Evolutionary conservation across 2,113 vertebrate species (phyloP), one percentile per base, ranked within the genome.

Genomic region (Neolamprologus devosi): DNA sequence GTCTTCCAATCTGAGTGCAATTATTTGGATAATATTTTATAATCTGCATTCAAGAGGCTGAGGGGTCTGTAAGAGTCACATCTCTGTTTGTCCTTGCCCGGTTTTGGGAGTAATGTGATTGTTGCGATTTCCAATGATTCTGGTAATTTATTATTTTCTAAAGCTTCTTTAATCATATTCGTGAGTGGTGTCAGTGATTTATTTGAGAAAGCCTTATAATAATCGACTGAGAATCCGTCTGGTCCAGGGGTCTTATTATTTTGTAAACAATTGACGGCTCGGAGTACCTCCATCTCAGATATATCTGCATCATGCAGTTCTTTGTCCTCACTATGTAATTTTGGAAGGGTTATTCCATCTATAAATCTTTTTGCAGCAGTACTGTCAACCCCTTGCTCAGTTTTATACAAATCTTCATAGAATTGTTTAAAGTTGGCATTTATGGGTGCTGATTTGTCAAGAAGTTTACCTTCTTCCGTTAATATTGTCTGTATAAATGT

Each of bases 151-250:
- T 8, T 57, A 57, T 57, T 26, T 14, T 57, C 0, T 51, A 51
- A 51, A 9, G 47, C 47, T 51, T 51, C 8, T 51, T 19, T 49
- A 0, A 49, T 51, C 47, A 13, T 26, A 21, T 55, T 54, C 0
- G 9, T 54, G 0, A 53, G 9, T 54, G 53, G 53, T 1, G 53
- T 17, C 21, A 45, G 0, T 45, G 0, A 4, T 16, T 47, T 47
- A 16, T 47, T 47, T 0, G 14, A 47, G 4, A 47, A 47, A 47
- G 14, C 45, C 14, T 47, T 47, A 47, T 47, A 47, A 1, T 16
- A 47, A 0, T 47, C 14, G 0, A 8, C 45, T 4, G 45, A 0
- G 42, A 45, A 12, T 42, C 12, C 35, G 9, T 35, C 35, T 9
- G 35, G 40, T 40, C 40, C 40, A 40, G 40, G 37, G 40, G 5